Evolutionary conservation across 2,888 invertebrate species (phyloP), one percentile per base, ranked within the genome.

Genomic region (Barypeithes pellucidus): DNA sequence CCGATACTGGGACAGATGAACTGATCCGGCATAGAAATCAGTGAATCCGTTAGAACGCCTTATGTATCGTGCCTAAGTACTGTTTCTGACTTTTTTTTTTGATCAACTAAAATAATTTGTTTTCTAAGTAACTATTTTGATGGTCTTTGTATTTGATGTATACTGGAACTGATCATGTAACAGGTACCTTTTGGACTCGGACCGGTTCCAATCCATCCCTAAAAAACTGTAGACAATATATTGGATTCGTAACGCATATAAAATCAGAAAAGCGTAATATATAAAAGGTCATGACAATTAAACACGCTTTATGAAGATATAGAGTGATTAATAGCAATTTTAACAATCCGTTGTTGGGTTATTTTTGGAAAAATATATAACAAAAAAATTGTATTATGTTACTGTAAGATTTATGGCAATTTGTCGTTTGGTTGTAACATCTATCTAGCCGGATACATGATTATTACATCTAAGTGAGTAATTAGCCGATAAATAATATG

Each of bases 211-310:
- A n/a, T n/a, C n/a, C n/a, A n/a, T n/a, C n/a, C n/a, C n/a, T n/a
- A n/a, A n/a, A n/a, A 47, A 2, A 47, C 20, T 18, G 9, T 47
- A 47, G 11, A 47, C 43, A 47, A 7, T 47, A 47, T 47, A 9
- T 47, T 47, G 12, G 12, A 47, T 50, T 22, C 5, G 5, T 16
- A 24, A n/a, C 24, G 20, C 22, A 24, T 3, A 22, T 18, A 3
- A 20, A n/a, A 20, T 12, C n/a, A 2, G 24, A 50, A 12, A 20
- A 45, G 11, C 8, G 2, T 0, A 9, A 47, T 8, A 7, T 20
- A 20, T 45, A 16, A 24, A 50, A 50, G 50, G 50, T 50, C 24
- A 50, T 5, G 8, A 50, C 9, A 22, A 50, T 24, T 47, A 24
- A 50, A 22, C 22, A 50, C 12, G 50, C 12, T 50, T 50, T 50